These are phyloP conservation scores for Thelaira solivaga DNA, from an alignment of 2,888 invertebrate species.

Conservation along the genomic window DNA sequence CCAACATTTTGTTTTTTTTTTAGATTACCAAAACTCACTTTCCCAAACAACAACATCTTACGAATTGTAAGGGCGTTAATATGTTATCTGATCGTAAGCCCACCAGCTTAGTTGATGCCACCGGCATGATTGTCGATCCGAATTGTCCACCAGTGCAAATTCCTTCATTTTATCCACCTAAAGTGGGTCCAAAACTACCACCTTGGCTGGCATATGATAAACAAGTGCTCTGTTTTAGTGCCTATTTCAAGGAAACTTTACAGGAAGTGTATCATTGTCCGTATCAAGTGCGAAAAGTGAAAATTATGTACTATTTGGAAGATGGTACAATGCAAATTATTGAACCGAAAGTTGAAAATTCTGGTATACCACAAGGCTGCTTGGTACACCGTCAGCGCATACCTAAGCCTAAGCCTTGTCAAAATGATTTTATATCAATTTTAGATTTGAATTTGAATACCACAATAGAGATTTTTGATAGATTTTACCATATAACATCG, in stretches of 20 bases:
- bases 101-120: slow-evolving; percentile 80
- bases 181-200: slow-evolving; percentile 86
- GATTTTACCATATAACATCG: slow-evolving; percentile 87
- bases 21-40: slow-evolving; percentile 83
- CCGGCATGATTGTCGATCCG: slow-evolving; percentile 75
- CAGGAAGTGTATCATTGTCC: slow-evolving; percentile 83
- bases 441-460: slow-evolving; percentile 91
- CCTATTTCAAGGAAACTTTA: slow-evolving; percentile 79
- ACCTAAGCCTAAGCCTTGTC: slow-evolving; percentile 84
- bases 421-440: slow-evolving; percentile 87
- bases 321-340: slow-evolving; percentile 93
- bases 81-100: slow-evolving; percentile 81
- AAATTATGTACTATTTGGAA: slow-evolving; percentile 91
- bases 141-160: slow-evolving; percentile 79
- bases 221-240: slow-evolving; percentile 81
- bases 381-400: slow-evolving; percentile 90
- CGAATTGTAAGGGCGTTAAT: slow-evolving; percentile 80
- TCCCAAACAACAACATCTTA: slow-evolving; percentile 81
- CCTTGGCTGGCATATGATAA: slow-evolving; percentile 93
- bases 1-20: neutral
- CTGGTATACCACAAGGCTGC: slow-evolving; percentile 90
- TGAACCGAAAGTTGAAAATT: slow-evolving; percentile 89
- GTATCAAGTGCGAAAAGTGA: slow-evolving; percentile 86
- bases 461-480: slow-evolving; percentile 88
- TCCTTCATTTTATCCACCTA: slow-evolving; percentile 86